phyloP scores from a whole-genome alignment of 2,797 vertebrate genomes.

The Hoplostethus atlanticus region DNA sequence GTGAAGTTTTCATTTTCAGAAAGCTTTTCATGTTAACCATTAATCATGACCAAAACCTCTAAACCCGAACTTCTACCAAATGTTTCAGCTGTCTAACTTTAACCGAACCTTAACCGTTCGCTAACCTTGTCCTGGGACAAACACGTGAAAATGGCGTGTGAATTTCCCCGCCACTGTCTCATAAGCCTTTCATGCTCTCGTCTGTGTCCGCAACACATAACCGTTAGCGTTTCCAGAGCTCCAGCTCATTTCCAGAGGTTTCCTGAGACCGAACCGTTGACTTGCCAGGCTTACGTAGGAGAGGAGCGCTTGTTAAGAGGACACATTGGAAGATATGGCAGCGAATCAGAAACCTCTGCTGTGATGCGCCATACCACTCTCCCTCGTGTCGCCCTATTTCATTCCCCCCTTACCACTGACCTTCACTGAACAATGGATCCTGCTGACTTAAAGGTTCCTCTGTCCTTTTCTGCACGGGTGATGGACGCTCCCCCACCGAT shows the following conservation, averaged over 20 bases:
- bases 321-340: conserved; percentile 57
- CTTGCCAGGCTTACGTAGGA: conserved; percentile 17
- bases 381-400: conserved; percentile 82
- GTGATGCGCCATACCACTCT: conserved; percentile 77
- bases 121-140: too few relatives aligned
- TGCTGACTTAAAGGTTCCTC: conserved; percentile 81
- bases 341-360: conserved; percentile 70
- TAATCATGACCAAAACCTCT: too few relatives aligned
- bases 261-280: neutral
- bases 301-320: conserved; percentile 38
- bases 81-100: too few relatives aligned
- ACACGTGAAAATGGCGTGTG: too few relatives aligned
- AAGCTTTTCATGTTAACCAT: too few relatives aligned
- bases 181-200: too few relatives aligned
- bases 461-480: conserved; percentile 73
- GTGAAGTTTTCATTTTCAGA: too few relatives aligned
- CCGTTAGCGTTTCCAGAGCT: too few relatives aligned
- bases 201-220: too few relatives aligned
- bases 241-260: neutral
- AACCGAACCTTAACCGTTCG: too few relatives aligned
- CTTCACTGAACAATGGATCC: conserved; percentile 83
- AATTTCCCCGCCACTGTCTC: too few relatives aligned
- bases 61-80: too few relatives aligned
- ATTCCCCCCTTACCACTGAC: conserved; percentile 78
- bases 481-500: conserved; percentile 69